Conservation (phyloP, 2,888 invertebrate genomes). For the Phanerotoma sp. region DNA sequence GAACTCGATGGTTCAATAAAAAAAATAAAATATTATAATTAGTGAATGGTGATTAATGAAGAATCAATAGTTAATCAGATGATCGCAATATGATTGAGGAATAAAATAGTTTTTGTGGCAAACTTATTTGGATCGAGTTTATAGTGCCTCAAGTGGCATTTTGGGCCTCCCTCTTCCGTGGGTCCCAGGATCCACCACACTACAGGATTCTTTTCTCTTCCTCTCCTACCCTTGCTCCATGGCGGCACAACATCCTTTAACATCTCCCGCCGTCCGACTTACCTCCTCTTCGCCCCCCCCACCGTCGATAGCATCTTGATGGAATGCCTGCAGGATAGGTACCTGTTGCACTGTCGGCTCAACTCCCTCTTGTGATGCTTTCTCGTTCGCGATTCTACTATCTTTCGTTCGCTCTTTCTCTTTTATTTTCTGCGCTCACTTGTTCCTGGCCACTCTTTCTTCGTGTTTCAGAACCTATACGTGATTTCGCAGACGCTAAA, state of each 20-base stretch:
- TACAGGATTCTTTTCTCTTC: slow-evolving; percentile 35
- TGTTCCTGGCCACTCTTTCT: slow-evolving; percentile 18
- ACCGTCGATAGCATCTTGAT: slow-evolving; percentile 53
- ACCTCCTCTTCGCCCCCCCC: slow-evolving; percentile 30
- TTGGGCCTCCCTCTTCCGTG: slow-evolving; percentile 19
- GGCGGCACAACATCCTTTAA: slow-evolving; percentile 50
- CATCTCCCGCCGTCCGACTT: slow-evolving; percentile 46
- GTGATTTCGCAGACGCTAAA: slow-evolving; percentile 10
- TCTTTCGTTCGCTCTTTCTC: slow-evolving; percentile 21
- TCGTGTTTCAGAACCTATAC: slow-evolving; percentile 24
- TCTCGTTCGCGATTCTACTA: slow-evolving; percentile 35
- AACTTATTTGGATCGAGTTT: not conserved
- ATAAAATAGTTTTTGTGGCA: not conserved
- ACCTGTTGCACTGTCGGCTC: slow-evolving; percentile 52
- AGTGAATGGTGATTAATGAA: no score
- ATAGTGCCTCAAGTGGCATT: not conserved
- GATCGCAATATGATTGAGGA: no score
- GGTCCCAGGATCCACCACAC: slow-evolving; percentile 44
- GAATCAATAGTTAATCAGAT: no score
- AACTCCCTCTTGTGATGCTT: slow-evolving; percentile 25
- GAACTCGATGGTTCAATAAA: no score
- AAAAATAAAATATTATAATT: no score
- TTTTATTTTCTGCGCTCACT: slow-evolving; percentile 14
- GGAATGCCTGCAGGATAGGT: slow-evolving; percentile 53
- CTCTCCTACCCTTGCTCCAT: slow-evolving; percentile 20